phyloP scores from a whole-genome alignment of 2,797 vertebrate species.

The Stomatorhinus walkeri region DNA sequence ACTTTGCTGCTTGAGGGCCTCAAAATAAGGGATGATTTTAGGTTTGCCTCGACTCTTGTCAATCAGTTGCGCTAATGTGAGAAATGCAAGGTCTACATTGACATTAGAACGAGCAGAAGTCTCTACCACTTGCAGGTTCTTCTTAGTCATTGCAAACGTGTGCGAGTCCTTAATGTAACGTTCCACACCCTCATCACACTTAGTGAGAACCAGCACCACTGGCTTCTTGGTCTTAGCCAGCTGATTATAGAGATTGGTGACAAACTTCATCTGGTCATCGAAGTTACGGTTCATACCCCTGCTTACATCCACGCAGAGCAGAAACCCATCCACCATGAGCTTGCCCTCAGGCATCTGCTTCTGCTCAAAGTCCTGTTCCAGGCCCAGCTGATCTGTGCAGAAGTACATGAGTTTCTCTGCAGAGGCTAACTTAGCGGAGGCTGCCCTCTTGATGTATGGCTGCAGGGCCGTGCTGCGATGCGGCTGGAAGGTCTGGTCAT shows the following conservation, averaged over 20 bases:
- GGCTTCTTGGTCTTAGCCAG: slow-evolving; percentile 92
- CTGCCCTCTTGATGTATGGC: slow-evolving; percentile 92
- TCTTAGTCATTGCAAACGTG: slow-evolving; percentile 87
- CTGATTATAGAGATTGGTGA: slow-evolving; percentile 88
- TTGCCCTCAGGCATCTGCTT: slow-evolving; percentile 99
- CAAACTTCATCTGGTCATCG: slow-evolving; percentile 94
- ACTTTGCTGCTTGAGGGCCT: slow-evolving; percentile 93
- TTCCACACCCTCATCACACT: slow-evolving; percentile 97
- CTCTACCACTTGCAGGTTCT: slow-evolving; percentile 95
- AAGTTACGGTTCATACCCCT: slow-evolving; percentile 96
- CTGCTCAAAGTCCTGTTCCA: slow-evolving; percentile 99
- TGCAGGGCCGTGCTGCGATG: slow-evolving; percentile 94
- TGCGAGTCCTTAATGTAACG: slow-evolving; percentile 95
- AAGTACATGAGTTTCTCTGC: slow-evolving; percentile 99
- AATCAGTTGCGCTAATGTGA: slow-evolving; percentile 86
- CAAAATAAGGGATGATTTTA: slow-evolving; percentile 94
- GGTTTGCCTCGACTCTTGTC: slow-evolving; percentile 86
- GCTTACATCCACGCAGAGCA: slow-evolving; percentile 89
- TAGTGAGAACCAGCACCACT: slow-evolving; percentile 83
- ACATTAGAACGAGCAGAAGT: slow-evolving; percentile 94
- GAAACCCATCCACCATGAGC: slow-evolving; percentile 82
- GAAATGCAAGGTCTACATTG: slow-evolving; percentile 90
- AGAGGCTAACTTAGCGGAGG: slow-evolving; percentile 86
- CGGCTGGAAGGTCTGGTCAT: slow-evolving; percentile 96
- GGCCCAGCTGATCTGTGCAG: slow-evolving; percentile 93